Evolutionary conservation across 2,113 vertebrate genomes (phyloP), one percentile per base, ranked within the genome.

Genomic region (Myrmecophaga tridactyla): DNA sequence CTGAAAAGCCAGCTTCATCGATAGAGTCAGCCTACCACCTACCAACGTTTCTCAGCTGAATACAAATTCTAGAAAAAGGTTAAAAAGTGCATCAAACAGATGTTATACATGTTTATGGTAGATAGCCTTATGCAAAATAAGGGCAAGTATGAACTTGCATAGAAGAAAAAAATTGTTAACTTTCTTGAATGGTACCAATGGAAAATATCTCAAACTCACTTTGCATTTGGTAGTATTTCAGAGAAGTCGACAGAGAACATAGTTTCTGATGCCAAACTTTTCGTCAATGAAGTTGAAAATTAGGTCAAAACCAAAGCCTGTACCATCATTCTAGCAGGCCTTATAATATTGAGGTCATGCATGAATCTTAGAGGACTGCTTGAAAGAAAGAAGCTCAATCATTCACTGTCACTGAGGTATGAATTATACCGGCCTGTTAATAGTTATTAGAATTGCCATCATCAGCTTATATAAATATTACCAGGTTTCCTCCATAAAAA

Each of bases 61-160:
- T 85, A 87, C 88, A 93, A 94, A 95, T 95, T 90, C 60, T 29
- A 87, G 25, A 36, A 94, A 94, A 95, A 93, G 58, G 75, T 94
- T 89, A 94, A 85, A 72, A 70, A 78, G 21, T 77, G 5, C 29
- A 92, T 78, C 85, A 78, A 84, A 90, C 70, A 97, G 92, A 95
- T 73, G 36, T 86, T 46, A 78, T 4, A 89, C 2, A 62, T 56
- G 62, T 86, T 90, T n/a, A n/a, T n/a, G 67, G 36, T 67, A 90
- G 34, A 89, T 7, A 67, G 8, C 1, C 53, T 83, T 94, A 60
- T 43, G 39, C 51, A 91, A 56, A 90, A 89, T 80, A 80, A 86
- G 43, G 48, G 13, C 39, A 90, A 88, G 34, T 41, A 21, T 62
- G 53, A 94, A 91, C 7, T 4, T 92, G 86, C 11, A 23, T 39